Evolutionary conservation across 2,888 invertebrate genomes (phyloP).

Genomic region (Sthenelais limicola): DNA sequence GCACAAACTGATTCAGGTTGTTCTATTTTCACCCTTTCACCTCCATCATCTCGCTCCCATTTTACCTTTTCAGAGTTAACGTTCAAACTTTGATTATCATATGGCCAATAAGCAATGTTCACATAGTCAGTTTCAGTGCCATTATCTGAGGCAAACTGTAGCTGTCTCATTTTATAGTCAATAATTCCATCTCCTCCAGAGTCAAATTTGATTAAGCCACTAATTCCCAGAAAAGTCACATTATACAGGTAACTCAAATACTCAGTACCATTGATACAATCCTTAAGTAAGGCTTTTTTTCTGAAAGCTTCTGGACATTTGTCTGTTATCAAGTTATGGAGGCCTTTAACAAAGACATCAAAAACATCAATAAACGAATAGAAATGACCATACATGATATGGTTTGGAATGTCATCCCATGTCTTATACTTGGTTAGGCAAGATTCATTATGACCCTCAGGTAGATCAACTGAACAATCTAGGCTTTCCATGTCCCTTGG

Average conservation of each 20-base stretch:
- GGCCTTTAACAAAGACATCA: constrained; percentile 56
- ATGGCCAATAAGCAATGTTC: constrained; percentile 1
- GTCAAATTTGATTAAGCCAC: constrained; percentile 58
- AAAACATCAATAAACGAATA: constrained; percentile 53
- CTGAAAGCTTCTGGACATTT: constrained; percentile 53
- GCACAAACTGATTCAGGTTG: constrained; percentile 51
- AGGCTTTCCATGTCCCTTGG: not conserved
- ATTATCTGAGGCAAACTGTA: constrained; percentile 41
- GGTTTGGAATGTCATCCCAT: constrained; percentile 1
- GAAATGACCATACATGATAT: no score
- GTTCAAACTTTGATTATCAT: not conserved
- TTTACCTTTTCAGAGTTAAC: not conserved
- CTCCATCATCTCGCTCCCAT: not conserved
- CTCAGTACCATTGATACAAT: constrained; percentile 53
- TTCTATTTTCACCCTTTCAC: constrained; percentile 2
- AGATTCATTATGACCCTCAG: not conserved
- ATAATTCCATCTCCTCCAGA: constrained; percentile 57
- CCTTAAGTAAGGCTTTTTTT: constrained; percentile 17
- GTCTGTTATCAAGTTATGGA: constrained; percentile 53
- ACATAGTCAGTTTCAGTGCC: not conserved
- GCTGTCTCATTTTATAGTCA: constrained; percentile 57
- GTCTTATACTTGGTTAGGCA: constrained; percentile 16
- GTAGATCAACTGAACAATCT: not conserved
- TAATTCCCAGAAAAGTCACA: constrained; percentile 54
- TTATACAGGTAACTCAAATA: constrained; percentile 54